Conservation (phyloP, 2,113 vertebrate species). For the Xiphias gladius region DNA sequence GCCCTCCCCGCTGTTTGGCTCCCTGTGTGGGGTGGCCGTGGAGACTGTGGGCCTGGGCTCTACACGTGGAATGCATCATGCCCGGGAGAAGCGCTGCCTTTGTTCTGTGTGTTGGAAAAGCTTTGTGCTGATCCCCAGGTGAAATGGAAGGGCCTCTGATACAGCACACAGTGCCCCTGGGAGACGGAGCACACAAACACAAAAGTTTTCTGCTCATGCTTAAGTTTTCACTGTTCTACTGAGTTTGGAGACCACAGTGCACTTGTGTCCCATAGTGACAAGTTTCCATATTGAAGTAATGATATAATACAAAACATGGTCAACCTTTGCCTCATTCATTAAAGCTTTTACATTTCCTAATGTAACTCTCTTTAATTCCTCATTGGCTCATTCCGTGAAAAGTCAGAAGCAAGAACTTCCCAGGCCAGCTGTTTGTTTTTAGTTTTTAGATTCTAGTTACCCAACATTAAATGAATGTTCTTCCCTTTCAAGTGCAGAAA, state of each 20-base stretch:
- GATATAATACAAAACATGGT: no score
- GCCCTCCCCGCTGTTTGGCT: slow-evolving; percentile 56
- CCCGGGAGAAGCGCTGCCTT: slow-evolving; percentile 69
- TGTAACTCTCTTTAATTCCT: not conserved
- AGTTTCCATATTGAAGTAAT: no score
- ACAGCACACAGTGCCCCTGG: slow-evolving; percentile 15
- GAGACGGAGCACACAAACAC: slow-evolving; percentile 7
- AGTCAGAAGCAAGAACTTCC: not conserved
- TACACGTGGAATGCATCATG: slow-evolving; percentile 84
- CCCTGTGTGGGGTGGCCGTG: slow-evolving; percentile 57
- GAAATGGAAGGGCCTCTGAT: slow-evolving; percentile 67
- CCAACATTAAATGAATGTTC: not conserved
- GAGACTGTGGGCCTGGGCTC: slow-evolving; percentile 39
- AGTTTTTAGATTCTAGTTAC: not conserved
- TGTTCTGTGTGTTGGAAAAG: slow-evolving; percentile 81
- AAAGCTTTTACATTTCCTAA: not conserved
- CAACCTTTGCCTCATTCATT: not conserved
- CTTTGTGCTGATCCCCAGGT: slow-evolving; percentile 87
- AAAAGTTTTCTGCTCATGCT: slow-evolving; percentile 23
- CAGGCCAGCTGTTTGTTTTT: not conserved
- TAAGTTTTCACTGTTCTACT: not conserved
- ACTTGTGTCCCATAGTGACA: not conserved
- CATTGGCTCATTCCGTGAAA: not conserved
- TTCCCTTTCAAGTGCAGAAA: not conserved
- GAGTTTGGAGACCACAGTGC: no score